A percentile compares a stretch with the other conserved stretches of the same genome.
phyloP scores from a whole-genome alignment of 2,888 invertebrate genomes.

The Pollenia amentaria region DNA sequence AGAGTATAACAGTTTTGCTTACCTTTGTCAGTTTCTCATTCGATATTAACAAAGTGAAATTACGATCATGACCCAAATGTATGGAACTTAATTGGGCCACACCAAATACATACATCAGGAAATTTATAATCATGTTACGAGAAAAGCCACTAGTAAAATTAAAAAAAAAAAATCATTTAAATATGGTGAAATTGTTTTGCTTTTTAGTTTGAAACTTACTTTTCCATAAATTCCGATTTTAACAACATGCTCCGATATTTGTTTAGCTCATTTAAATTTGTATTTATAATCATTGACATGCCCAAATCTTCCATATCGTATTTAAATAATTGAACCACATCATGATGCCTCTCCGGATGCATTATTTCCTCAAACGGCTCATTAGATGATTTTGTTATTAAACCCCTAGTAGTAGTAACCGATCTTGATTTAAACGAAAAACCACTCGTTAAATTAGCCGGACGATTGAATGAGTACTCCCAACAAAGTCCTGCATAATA shows the following conservation, averaged over 20 bases:
- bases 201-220: constrained; percentile 76
- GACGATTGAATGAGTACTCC: constrained; percentile 82
- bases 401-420: constrained; percentile 82
- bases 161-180: background rate
- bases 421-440: constrained; percentile 84
- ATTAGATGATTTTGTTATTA: constrained; percentile 81
- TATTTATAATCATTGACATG: constrained; percentile 81
- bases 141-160: constrained; percentile 82
- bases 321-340: constrained; percentile 82
- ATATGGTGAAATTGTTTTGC: background rate
- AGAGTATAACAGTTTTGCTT: constrained; percentile 22
- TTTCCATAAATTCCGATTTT: constrained; percentile 84
- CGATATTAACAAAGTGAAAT: constrained; percentile 83
- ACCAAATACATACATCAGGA: constrained; percentile 83
- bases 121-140: constrained; percentile 82
- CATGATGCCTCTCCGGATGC: constrained; percentile 81
- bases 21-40: constrained; percentile 83
- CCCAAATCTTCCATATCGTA: constrained; percentile 82
- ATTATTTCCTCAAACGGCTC: constrained; percentile 82
- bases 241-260: constrained; percentile 83
- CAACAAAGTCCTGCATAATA: constrained; percentile 81
- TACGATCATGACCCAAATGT: constrained; percentile 84
- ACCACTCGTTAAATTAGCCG: constrained; percentile 83
- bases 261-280: constrained; percentile 83
- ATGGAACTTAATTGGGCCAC: constrained; percentile 84